Conservation (phyloP, 2,113 vertebrate species). For the Tetrax tetrax region DNA sequence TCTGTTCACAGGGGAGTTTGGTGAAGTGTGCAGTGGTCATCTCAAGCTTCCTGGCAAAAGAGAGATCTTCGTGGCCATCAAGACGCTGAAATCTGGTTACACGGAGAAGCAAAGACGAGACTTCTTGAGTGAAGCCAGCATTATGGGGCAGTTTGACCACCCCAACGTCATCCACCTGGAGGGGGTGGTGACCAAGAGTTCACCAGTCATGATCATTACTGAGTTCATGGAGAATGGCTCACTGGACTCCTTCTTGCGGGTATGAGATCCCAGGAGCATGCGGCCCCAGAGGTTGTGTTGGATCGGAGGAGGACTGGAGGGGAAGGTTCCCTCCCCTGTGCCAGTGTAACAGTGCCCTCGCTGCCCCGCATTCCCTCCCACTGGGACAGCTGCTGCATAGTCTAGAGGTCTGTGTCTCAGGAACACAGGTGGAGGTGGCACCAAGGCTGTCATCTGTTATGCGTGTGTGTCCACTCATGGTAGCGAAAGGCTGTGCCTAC, state of each 20-base stretch:
- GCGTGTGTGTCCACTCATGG: neutral
- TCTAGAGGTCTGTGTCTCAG: neutral
- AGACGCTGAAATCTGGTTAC: slow-evolving; percentile 95
- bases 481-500: neutral
- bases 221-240: slow-evolving; percentile 99
- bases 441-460: neutral
- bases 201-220: slow-evolving; percentile 94
- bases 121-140: slow-evolving; percentile 96
- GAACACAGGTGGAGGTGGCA: neutral
- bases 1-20: slow-evolving; percentile 87
- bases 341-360: neutral
- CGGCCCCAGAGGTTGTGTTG: neutral
- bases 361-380: neutral
- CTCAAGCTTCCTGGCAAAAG: slow-evolving; percentile 92
- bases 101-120: slow-evolving; percentile 96
- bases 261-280: slow-evolving; percentile 49
- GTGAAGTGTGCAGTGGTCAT: slow-evolving; percentile 96
- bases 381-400: neutral
- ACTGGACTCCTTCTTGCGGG: slow-evolving; percentile 93
- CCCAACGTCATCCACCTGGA: slow-evolving; percentile 97
- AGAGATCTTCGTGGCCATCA: slow-evolving; percentile 98
- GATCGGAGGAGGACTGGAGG: neutral
- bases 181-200: slow-evolving; percentile 94
- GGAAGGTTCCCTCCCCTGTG: neutral
- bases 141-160: slow-evolving; percentile 98